phyloP scores from a whole-genome alignment of 2,797 vertebrate species.

The Euthynnus affinis region DNA sequence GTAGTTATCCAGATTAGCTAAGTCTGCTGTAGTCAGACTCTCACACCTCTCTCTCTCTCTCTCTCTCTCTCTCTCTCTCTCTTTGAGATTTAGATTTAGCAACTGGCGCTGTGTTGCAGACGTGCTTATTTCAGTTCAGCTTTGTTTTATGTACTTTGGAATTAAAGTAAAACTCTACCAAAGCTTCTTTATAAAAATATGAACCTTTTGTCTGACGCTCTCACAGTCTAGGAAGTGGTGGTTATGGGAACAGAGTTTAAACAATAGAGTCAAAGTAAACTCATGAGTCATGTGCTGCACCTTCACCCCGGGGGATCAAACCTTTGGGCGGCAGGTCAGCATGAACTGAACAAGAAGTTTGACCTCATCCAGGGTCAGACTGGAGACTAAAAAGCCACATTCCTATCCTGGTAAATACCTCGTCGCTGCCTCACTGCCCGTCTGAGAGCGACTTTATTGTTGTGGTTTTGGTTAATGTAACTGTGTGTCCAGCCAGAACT shows the following conservation, averaged over 20 bases:
- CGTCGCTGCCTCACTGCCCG: no score
- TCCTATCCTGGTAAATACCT: no score
- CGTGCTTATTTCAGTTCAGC: not conserved
- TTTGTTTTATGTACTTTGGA: conserved; percentile 16
- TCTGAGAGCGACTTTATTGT: no score
- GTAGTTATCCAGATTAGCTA: conserved; percentile 68
- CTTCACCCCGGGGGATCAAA: not conserved
- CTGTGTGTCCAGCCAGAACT: no score
- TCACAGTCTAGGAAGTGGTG: no score
- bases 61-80: not conserved
- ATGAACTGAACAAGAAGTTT: no score
- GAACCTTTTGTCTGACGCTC: not conserved
- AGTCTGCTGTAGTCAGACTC: conserved; percentile 6
- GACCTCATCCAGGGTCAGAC: no score
- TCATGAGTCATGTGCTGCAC: not conserved
- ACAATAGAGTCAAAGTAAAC: not conserved
- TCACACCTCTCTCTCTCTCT: conserved; percentile 17
- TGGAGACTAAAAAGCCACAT: not conserved
- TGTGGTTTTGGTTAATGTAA: no score
- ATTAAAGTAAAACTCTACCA: not conserved
- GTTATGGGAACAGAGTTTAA: not conserved
- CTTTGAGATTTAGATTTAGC: not conserved
- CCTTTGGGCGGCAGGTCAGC: no score
- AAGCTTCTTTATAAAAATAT: conserved; percentile 3
- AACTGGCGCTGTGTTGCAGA: not conserved